Percentiles rank a stretch among this genome's conserved stretches.
Evolutionary conservation across 2,113 vertebrate species (phyloP).

Genomic region (Scartelaos histophorus): DNA sequence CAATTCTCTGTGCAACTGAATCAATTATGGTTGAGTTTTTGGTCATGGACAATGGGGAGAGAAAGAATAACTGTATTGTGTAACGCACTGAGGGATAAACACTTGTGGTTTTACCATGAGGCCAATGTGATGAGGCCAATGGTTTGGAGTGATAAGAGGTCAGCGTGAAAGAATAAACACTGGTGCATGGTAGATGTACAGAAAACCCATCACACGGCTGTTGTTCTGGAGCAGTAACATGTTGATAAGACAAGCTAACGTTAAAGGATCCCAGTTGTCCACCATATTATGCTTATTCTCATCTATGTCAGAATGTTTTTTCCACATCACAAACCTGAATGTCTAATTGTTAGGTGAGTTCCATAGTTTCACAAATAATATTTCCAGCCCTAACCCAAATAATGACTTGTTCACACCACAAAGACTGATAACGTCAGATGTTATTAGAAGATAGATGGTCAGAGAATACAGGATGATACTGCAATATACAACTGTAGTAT

Average conservation of each 20-base stretch:
- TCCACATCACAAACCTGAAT: no score
- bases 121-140: background rate
- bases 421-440: background rate
- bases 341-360: background rate
- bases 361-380: background rate
- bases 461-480: background rate
- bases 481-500: no score
- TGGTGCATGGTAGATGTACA: background rate
- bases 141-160: background rate
- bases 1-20: conserved; percentile 18
- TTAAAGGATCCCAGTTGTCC: background rate
- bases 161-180: background rate
- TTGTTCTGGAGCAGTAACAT: background rate
- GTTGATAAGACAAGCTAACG: background rate
- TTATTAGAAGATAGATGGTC: background rate
- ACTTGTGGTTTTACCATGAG: background rate
- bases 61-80: conserved; percentile 9
- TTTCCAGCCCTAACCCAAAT: no score
- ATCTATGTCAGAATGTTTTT: no score
- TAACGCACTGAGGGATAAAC: background rate
- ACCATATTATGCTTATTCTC: no score
- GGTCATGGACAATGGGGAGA: background rate
- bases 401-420: background rate
- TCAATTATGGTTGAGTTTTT: conserved; percentile 4
- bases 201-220: background rate